Base-by-base conservation (phyloP, 2,797 vertebrate genomes). In the Catharus ustulatus region DNA sequence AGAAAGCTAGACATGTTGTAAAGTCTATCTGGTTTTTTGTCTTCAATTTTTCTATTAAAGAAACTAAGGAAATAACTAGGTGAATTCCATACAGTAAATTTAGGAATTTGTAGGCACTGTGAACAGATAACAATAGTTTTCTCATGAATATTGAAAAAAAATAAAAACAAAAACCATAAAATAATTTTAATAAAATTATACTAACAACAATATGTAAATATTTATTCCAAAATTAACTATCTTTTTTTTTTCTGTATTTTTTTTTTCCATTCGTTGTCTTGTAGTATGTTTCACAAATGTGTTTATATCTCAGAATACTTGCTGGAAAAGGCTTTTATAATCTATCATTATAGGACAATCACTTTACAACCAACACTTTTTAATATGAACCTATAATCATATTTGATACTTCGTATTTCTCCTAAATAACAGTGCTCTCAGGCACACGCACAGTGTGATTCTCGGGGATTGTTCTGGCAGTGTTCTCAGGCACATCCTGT, bases 131-230 rank as follows among this genome's bases (percentile, higher is more conserved):
- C 1, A 55, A 30, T 8, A 54, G 3, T 57, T 78, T 77, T 59
- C 10, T 52, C 79, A 24, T 42, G 21, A 80, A 71, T 71, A 43
- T 10, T 34, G 22, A 36, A 79, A 67, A 78, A 66, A 5, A 6
- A 38, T 13, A 6, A 40, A 40, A 40, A 15, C 6, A 40, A 40
- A 0, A 0, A 1, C 8, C 11, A 63, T 21, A 54, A 32, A 79
- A 5, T 4, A 61, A 61, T 61, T 51, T 85, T 34, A 63, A 76
- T 68, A 48, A 63, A 75, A 11, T 20, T 63, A 22, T 67, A 15
- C 5, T 71, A 72, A 27, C 6, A 38, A 27, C 7, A 34, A 40
- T 48, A 52, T 54, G 18, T 19, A 75, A 68, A 42, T 52, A 78
- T 75, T 84, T 52, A 24, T 91, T 73, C 11, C 5, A 48, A 75